These are phyloP conservation scores for Typhlichthys eigenmanni DNA, from an alignment of 2,797 vertebrate species.

Conservation along the genomic window DNA sequence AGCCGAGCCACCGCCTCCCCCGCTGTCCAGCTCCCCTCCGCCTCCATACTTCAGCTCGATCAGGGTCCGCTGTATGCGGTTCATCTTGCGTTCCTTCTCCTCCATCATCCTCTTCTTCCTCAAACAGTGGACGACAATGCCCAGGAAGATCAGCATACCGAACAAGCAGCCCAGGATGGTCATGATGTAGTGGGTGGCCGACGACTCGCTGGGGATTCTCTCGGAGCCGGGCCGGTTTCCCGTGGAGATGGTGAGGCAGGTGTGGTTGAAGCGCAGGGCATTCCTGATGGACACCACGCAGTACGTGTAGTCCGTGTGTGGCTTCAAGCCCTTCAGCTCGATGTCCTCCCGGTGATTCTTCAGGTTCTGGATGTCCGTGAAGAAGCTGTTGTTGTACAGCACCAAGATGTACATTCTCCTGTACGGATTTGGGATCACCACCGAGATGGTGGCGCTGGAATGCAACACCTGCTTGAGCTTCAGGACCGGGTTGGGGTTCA, in stretches of 20 bases:
- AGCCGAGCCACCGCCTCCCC: slow-evolving; percentile 72
- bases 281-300: slow-evolving; percentile 94
- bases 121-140: slow-evolving; percentile 89
- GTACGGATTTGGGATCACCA: slow-evolving; percentile 92
- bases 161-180: slow-evolving; percentile 94
- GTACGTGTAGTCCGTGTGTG: slow-evolving; percentile 94
- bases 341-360: slow-evolving; percentile 87
- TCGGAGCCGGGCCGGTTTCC: slow-evolving; percentile 72
- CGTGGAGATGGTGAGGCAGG: slow-evolving; percentile 91
- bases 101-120: slow-evolving; percentile 85
- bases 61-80: slow-evolving; percentile 91
- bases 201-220: slow-evolving; percentile 75
- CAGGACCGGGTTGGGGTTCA: slow-evolving; percentile 83
- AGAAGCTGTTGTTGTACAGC: slow-evolving; percentile 93
- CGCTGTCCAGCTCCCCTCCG: slow-evolving; percentile 65
- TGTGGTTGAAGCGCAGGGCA: slow-evolving; percentile 92
- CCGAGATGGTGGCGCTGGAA: slow-evolving; percentile 84
- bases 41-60: slow-evolving; percentile 91
- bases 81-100: slow-evolving; percentile 86
- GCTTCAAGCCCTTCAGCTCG: slow-evolving; percentile 83
- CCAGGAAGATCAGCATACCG: slow-evolving; percentile 92
- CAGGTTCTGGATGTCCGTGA: slow-evolving; percentile 88
- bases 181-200: slow-evolving; percentile 97
- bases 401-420: slow-evolving; percentile 95
- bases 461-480: slow-evolving; percentile 82